Percentiles rank a stretch among this genome's conserved stretches.
phyloP scores from a whole-genome alignment of 2,113 vertebrate species.

The Paracanthobrama guichenoti region DNA sequence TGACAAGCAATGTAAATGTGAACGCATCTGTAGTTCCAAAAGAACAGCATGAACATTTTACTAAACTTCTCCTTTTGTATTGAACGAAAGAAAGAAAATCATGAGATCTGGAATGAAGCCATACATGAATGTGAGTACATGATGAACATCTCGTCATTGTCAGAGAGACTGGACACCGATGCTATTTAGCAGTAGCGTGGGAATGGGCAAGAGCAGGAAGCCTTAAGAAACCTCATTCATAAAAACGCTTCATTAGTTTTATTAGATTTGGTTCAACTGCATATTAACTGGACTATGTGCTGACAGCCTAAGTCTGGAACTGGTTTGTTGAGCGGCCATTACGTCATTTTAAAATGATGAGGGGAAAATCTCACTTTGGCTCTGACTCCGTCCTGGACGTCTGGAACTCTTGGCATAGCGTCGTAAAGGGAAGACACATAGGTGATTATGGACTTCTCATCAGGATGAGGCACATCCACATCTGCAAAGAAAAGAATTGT shows the following conservation, averaged over 20 bases:
- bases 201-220: background rate
- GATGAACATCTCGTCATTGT: background rate
- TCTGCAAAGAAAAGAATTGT: slow-evolving; percentile 69
- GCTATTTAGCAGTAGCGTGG: background rate
- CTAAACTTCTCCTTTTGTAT: background rate
- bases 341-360: background rate
- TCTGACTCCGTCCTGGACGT: slow-evolving; percentile 78
- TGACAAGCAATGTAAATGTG: background rate
- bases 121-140: too few relatives aligned
- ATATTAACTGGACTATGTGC: background rate
- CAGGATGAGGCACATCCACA: slow-evolving; percentile 89
- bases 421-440: slow-evolving; percentile 96
- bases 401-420: slow-evolving; percentile 85
- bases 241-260: background rate
- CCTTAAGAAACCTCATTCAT: slow-evolving; percentile 12
- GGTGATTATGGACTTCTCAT: slow-evolving; percentile 98
- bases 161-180: background rate
- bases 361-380: slow-evolving; percentile 75
- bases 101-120: background rate
- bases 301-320: background rate
- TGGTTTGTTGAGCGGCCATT: background rate
- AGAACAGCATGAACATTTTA: background rate
- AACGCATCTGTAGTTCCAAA: background rate
- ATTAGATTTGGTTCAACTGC: slow-evolving; percentile 6
- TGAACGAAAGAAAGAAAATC: background rate